Percentiles rank a stretch among this genome's conserved stretches.
Conservation (phyloP, 2,888 invertebrate genomes). For the Myathropa florea region DNA sequence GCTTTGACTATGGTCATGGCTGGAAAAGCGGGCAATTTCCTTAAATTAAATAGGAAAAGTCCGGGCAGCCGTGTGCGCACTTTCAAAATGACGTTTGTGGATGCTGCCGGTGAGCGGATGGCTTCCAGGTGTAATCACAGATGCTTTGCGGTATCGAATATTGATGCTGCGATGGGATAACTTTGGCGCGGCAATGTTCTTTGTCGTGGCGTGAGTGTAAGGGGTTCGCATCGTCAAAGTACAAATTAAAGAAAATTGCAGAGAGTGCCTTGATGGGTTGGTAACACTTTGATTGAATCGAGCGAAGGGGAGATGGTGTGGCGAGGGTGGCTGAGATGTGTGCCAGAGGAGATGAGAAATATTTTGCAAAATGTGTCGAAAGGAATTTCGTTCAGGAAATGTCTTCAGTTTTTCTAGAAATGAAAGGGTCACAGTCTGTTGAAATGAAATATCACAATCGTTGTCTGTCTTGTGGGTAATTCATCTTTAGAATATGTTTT, state of each 20-base stretch:
- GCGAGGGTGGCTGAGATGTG: too few relatives aligned
- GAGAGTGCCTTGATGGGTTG: slow-evolving; percentile 20
- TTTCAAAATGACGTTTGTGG: slow-evolving; percentile 27
- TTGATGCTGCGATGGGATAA: slow-evolving; percentile 23
- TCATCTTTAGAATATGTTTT: too few relatives aligned
- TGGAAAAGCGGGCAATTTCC: slow-evolving; percentile 58
- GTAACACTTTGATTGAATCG: slow-evolving; percentile 12
- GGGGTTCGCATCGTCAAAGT: neutral
- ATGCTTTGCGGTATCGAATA: slow-evolving; percentile 46
- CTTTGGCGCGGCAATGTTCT: slow-evolving; percentile 1
- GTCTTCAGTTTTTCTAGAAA: too few relatives aligned
- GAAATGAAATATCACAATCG: too few relatives aligned
- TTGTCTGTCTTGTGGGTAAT: too few relatives aligned
- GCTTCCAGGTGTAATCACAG: slow-evolving; percentile 61
- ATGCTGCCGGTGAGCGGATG: slow-evolving; percentile 37
- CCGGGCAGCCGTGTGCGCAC: slow-evolving; percentile 21
- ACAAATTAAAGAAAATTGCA: slow-evolving; percentile 13
- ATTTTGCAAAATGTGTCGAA: too few relatives aligned
- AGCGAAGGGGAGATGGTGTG: neutral
- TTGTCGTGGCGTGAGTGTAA: neutral
- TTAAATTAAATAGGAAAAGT: slow-evolving; percentile 68
- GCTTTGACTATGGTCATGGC: neutral
- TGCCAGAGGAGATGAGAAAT: neutral
- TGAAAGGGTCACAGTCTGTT: too few relatives aligned
- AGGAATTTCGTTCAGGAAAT: too few relatives aligned